Evolutionary conservation across 2,888 invertebrate species (phyloP).

Genomic region (Tenthredo scrophulariae): DNA sequence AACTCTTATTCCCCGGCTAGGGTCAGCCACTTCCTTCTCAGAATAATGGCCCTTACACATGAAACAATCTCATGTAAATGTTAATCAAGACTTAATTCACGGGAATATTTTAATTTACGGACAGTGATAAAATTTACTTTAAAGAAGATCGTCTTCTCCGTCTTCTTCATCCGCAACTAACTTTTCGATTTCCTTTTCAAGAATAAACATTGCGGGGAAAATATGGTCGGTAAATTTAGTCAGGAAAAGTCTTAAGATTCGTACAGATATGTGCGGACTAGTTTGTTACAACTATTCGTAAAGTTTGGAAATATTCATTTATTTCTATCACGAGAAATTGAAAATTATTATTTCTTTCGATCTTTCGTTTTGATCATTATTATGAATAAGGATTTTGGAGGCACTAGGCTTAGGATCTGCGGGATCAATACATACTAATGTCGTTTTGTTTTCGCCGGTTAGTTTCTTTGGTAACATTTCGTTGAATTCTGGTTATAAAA

Average conservation of each 20-base stretch:
- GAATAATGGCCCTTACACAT: slow-evolving; percentile 65
- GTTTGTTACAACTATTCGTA: no score
- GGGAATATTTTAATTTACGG: slow-evolving; percentile 44
- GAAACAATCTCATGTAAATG: slow-evolving; percentile 64
- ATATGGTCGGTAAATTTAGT: no score
- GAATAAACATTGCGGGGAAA: no score
- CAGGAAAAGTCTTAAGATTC: no score
- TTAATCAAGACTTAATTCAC: slow-evolving; percentile 61
- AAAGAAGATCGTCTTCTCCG: slow-evolving; percentile 19
- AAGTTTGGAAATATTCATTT: no score
- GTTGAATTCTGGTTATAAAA: slow-evolving; percentile 60
- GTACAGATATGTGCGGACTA: no score
- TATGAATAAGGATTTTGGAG: background rate
- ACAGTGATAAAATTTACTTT: slow-evolving; percentile 7
- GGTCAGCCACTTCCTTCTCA: slow-evolving; percentile 61
- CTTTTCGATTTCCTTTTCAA: background rate
- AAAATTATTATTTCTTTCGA: no score
- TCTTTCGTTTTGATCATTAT: no score
- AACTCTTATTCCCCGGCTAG: slow-evolving; percentile 58
- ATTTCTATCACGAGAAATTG: no score
- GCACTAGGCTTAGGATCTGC: background rate
- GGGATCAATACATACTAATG: slow-evolving; percentile 22
- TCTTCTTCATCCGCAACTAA: background rate
- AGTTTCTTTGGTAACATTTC: slow-evolving; percentile 17
- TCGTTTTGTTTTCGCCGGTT: slow-evolving; percentile 36